A percentile compares a stretch with the other conserved stretches of the same genome.
Evolutionary conservation across 2,888 invertebrate genomes (phyloP).

Genomic region (Eupithecia insigniata): DNA sequence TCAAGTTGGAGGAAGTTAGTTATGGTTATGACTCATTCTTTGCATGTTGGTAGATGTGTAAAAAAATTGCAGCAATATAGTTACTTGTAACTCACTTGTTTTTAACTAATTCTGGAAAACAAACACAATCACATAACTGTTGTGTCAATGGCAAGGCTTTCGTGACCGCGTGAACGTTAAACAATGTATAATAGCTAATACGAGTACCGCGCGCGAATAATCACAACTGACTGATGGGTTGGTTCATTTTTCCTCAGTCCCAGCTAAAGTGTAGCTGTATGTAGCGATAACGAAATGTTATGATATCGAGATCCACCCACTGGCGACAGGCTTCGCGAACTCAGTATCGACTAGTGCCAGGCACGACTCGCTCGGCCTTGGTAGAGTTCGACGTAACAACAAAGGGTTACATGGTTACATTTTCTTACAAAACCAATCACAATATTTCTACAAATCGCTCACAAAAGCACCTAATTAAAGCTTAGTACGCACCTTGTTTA

Average conservation of each 20-base stretch:
- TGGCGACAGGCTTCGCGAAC: conserved; percentile 53
- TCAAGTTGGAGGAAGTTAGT: conserved; percentile 22
- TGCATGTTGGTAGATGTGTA: background rate
- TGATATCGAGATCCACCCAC: conserved; percentile 74
- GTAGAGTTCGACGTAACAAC: conserved; percentile 67
- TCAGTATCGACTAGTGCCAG: conserved; percentile 67
- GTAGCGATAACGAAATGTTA: conserved; percentile 58
- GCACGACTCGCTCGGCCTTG: conserved; percentile 80
- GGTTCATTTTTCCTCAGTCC: conserved; percentile 8
- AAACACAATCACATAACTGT: conserved; percentile 46
- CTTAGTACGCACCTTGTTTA: conserved; percentile 59
- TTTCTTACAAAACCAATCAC: conserved; percentile 8
- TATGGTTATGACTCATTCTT: conserved; percentile 39
- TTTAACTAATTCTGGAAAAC: conserved; percentile 22
- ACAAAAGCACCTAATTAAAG: background rate
- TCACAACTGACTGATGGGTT: conserved; percentile 24
- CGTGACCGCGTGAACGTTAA: conserved; percentile 31
- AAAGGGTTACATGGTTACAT: conserved; percentile 52
- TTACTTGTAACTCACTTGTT: conserved; percentile 37
- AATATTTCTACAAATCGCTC: conserved; percentile 1
- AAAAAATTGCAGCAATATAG: background rate
- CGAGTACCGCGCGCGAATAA: conserved; percentile 17
- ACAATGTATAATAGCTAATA: conserved; percentile 28
- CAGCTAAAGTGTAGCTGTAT: conserved; percentile 16
- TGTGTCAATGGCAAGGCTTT: conserved; percentile 46